These are phyloP conservation scores for Rhyacophila brunnea DNA, from an alignment of 1,140 invertebrate genomes.

Conservation along the genomic window DNA sequence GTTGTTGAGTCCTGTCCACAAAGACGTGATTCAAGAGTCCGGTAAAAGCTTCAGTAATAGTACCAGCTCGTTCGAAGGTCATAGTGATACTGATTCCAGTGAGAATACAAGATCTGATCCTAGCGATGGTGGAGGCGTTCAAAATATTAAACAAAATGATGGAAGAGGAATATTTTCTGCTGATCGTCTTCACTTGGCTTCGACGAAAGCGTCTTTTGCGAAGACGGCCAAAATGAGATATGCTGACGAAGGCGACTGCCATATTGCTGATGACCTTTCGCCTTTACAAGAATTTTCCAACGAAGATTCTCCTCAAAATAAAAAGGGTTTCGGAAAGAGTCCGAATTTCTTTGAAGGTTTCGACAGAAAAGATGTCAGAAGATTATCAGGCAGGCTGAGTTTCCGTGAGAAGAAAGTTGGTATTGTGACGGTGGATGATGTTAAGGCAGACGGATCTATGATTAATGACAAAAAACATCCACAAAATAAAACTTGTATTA, in stretches of 20 bases:
- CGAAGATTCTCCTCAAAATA: background rate
- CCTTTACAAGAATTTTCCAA: background rate
- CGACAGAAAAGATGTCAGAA: constrained; percentile 42
- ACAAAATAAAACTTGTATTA: constrained; percentile 15
- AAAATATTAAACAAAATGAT: constrained; percentile 26
- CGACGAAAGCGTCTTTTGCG: constrained; percentile 58
- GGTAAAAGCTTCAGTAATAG: constrained; percentile 55
- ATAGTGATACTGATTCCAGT: constrained; percentile 56
- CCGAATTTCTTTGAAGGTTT: constrained; percentile 45
- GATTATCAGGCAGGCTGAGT: constrained; percentile 49
- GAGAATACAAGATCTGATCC: constrained; percentile 41
- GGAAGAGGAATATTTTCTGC: constrained; percentile 41
- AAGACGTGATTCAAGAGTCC: constrained; percentile 39
- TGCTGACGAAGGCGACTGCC: constrained; percentile 42
- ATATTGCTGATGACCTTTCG: constrained; percentile 15
- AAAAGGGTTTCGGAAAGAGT: constrained; percentile 10
- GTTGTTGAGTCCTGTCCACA: constrained; percentile 33
- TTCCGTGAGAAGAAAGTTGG: constrained; percentile 49
- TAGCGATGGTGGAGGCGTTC: constrained; percentile 17
- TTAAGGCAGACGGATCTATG: constrained; percentile 43
- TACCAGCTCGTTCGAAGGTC: constrained; percentile 56
- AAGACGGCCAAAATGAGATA: constrained; percentile 59
- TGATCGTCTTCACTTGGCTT: constrained; percentile 45
- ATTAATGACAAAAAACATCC: constrained; percentile 39
- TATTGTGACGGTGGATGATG: constrained; percentile 49